Base-by-base conservation (phyloP, 1,140 invertebrate genomes). In the Drosophila santomea region DNA sequence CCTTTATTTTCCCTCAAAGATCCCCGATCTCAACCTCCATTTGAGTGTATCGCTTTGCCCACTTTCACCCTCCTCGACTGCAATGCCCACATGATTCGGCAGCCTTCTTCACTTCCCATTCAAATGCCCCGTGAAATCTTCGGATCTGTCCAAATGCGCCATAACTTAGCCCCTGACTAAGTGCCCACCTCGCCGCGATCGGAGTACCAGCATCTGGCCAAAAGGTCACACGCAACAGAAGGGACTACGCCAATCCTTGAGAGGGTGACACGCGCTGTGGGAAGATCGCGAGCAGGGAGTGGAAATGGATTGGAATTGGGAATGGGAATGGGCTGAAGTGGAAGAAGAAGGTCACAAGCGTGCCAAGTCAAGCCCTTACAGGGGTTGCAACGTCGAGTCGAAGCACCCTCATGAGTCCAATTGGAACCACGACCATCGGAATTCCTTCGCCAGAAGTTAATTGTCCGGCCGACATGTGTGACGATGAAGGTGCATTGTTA, bases 141-240 rank as follows among this genome's bases (percentile, higher is more conserved):
- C n/a, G 23, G 36, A 43, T 56, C 12, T 38, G 47, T 35, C 58
- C 48, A 55, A 85, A 61, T 54, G 51, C 69, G 15, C 57, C 78
- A 79, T 66, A 73, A 64, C 66, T 78, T 51, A 47, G 39, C 15
- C 32, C 47, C 41, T 35, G 41, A 67, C 58, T 61, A 59, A 79
- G 72, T 79, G 58, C 17, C 38, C 39, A 11, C 44, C 60, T 59
- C 41, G 36, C 32, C 17, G 57, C 32, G 57, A 58, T 60, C 59
- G 20, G 17, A 67, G 77, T 85, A 90, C 85, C 85, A 90, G 85
- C 85, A 90, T 90, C 61, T 71, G 43, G 68, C 85, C 85, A 90
- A 90, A 90, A 90, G 85, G 85, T 90, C 85, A 60, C 81, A 58
- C 64, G 44, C 61, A 66, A 61, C 41, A 48, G 25, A 43, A 17